Evolutionary conservation across 2,113 vertebrate genomes (phyloP), one percentile per base, ranked within the genome.

Genomic region (Melanocharis versteri): DNA sequence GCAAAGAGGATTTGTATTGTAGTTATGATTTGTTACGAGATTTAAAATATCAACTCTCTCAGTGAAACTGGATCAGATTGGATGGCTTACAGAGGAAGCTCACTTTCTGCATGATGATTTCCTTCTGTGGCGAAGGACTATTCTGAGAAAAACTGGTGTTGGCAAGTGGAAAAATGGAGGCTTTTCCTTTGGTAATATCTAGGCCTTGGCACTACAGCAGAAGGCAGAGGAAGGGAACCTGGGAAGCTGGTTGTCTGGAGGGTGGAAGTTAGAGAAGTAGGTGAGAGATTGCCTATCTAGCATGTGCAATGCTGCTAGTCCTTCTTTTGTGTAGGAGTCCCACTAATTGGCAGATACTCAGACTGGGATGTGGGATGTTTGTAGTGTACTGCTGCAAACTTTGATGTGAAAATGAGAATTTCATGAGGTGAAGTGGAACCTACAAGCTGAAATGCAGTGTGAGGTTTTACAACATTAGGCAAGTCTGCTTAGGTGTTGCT

Each of bases 1-100:
- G 94, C 86, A 87, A 95, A 96, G 95, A 92, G 86, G 89, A 95
- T 96, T 96, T 95, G 16, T 95, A 23, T 73, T 95, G 89, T 90
- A 89, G 86, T 90, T 90, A 64, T 58, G 83, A 92, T 68, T 92
- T 92, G 86, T 93, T 94, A 90, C 0, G 4, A 92, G 90, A 89
- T 90, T 93, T 94, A 68, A 78, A 70, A 47, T 89, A 90, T 73
- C 80, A 89, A 11, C 71, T 54, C 39, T 83, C 47, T 81, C 27
- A 15, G 56, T 77, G 83, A 93, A 92, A 90, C 71, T 66, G 68
- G 35, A 96, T 95, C 82, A 57, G 85, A 77, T 89, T 9, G 17
- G 71, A 58, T 42, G 39, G 51, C 56, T 90, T 73, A 66, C 56
- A 70, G 47, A 62, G 60, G 83, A 86, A 73, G 35, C 42, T 93